Base-by-base conservation (phyloP, 2,797 vertebrate genomes). In the Hyperoplus lanceolatus region DNA sequence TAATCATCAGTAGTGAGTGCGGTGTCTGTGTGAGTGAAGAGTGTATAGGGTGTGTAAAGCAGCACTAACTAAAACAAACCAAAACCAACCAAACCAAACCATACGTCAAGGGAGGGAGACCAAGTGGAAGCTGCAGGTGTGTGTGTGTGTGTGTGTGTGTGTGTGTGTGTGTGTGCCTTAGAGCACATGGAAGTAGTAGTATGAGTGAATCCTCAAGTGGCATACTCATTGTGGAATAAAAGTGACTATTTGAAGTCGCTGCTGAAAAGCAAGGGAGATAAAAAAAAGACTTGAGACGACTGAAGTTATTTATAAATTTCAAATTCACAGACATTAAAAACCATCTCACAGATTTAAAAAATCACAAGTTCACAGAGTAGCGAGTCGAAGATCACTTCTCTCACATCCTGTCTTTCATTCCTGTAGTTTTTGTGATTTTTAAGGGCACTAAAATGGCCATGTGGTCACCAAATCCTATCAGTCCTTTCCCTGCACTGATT, bases 241-340 rank as follows among this genome's bases (percentile, higher is more conserved):
- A 81, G 60, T 50, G 46, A 67, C 16, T 58, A 29, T 81, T 73
- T 74, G 61, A 89, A 68, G 63, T 21, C 59, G 54, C 46, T 0
- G 54, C 59, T 68, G 69, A 74, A 65, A 76, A 56, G 48, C 58
- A 76, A 63, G 38, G 41, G 54, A 39, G 56, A 77, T 82, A 72
- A 69, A 60, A 83, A 83, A 87, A 80, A 70, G 39, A 69, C 45
- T 75, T 42, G 45, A 56, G 18, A 79, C 50, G 70, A 84, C 70
- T 72, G 56, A 61, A 51, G 46, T 76, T 70, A 79, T 84, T 67
- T 50, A 77, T 84, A 18, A 72, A 78, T 75, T 66, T 80, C 16
- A 89, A 71, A 80, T 69, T 80, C 38, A 74, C 49, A 62, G 48
- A 80, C 60, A 43, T 38, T 80, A 49, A 70, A 76, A 78, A 70